These are phyloP conservation scores for Ceraclea dissimilis DNA, from an alignment of 2,888 invertebrate species.

Conservation along the genomic window DNA sequence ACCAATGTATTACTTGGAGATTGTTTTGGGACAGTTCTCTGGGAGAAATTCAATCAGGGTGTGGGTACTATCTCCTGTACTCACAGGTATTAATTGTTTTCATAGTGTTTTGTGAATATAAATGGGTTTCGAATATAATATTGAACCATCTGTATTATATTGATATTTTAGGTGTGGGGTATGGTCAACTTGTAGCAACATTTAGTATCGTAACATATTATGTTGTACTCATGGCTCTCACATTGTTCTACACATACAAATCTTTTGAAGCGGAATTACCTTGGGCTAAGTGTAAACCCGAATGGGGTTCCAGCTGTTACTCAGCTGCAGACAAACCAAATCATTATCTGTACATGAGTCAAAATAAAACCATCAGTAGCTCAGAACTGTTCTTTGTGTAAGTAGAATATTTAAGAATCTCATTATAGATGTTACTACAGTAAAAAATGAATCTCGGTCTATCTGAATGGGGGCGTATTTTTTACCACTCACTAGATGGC, in stretches of 20 bases:
- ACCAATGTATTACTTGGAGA: slow-evolving; percentile 66
- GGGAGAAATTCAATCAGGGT: slow-evolving; percentile 61
- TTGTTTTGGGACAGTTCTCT: slow-evolving; percentile 65
- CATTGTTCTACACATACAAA: slow-evolving; percentile 52
- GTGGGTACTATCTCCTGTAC: slow-evolving; percentile 55
- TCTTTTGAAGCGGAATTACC: slow-evolving; percentile 55
- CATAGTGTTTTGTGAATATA: neutral
- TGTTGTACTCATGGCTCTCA: slow-evolving; percentile 58
- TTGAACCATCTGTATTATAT: neutral
- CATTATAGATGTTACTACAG: neutral
- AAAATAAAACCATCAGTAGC: slow-evolving; percentile 36
- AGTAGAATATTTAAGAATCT: slow-evolving; percentile 26
- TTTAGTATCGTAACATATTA: slow-evolving; percentile 57
- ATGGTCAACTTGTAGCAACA: slow-evolving; percentile 49
- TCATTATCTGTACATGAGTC: slow-evolving; percentile 6
- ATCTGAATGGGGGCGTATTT: too few relatives aligned
- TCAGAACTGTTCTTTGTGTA: slow-evolving; percentile 52
- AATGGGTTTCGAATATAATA: too few relatives aligned
- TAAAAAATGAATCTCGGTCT: too few relatives aligned
- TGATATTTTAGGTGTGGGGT: slow-evolving; percentile 44
- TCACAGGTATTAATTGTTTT: slow-evolving; percentile 50
- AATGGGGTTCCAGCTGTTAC: slow-evolving; percentile 45
- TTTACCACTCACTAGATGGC: too few relatives aligned
- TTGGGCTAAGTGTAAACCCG: slow-evolving; percentile 51
- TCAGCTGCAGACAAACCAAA: slow-evolving; percentile 33